Percentiles rank a stretch among this genome's conserved stretches.
These are phyloP conservation scores for Polietes domitor DNA, from an alignment of 2,888 invertebrate genomes.

Conservation along the genomic window DNA sequence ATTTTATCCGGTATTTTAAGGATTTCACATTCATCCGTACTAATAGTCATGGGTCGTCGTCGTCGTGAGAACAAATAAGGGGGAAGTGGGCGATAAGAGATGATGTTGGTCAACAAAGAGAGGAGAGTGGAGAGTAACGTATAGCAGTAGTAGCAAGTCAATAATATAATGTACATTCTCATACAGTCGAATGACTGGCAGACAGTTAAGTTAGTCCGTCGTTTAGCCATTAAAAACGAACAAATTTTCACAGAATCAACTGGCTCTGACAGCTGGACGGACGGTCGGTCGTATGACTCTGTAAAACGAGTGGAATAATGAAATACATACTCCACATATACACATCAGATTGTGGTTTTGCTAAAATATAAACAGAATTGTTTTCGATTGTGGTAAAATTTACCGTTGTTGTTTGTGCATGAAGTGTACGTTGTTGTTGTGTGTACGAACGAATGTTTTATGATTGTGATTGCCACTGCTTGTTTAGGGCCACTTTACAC, in stretches of 20 bases:
- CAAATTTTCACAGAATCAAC: slow-evolving; percentile 8
- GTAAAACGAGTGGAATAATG: neutral
- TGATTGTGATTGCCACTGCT: neutral
- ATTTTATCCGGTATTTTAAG: slow-evolving; percentile 79
- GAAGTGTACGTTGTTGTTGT: neutral
- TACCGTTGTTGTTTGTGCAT: slow-evolving; percentile 26
- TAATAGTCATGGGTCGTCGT: neutral
- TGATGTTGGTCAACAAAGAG: too few relatives aligned
- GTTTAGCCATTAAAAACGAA: neutral
- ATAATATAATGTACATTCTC: neutral
- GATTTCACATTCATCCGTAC: slow-evolving; percentile 67
- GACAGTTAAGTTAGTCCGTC: neutral
- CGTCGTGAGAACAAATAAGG: neutral
- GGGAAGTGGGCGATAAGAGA: neutral
- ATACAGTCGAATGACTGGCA: neutral
- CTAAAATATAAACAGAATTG: slow-evolving; percentile 33
- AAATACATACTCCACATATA: slow-evolving; percentile 15
- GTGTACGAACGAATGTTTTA: neutral
- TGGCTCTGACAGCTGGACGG: neutral
- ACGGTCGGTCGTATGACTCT: neutral
- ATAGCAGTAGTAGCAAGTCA: neutral
- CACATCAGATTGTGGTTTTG: slow-evolving; percentile 51
- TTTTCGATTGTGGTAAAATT: slow-evolving; percentile 54
- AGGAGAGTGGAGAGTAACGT: neutral
- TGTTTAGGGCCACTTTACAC: neutral